Conservation (phyloP, 2,888 invertebrate species). For the Drosophila birchii region DNA sequence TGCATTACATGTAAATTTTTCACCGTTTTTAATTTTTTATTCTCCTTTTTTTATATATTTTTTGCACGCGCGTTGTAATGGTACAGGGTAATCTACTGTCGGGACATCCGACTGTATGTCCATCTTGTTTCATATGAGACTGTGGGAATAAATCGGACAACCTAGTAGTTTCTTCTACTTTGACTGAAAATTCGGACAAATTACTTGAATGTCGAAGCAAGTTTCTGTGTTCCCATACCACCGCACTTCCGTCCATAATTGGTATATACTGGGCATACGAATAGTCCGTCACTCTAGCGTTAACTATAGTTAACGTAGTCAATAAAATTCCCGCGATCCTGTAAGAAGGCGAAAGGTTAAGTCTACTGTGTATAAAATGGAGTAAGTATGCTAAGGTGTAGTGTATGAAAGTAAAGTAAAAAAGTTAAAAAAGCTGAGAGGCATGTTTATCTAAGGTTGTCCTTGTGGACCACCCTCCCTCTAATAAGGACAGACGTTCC, state of each 20-base stretch:
- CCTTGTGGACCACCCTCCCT: not conserved
- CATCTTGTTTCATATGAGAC: not conserved
- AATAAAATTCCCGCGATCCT: slow-evolving; percentile 1
- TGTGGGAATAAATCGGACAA: no score
- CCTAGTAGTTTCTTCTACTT: no score
- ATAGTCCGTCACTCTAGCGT: not conserved
- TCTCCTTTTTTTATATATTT: no score
- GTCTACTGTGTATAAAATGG: not conserved
- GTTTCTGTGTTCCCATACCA: not conserved
- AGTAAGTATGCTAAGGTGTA: not conserved
- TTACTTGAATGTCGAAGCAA: not conserved
- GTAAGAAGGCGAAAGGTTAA: not conserved
- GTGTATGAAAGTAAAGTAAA: no score
- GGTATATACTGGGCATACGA: not conserved
- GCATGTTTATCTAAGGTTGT: no score
- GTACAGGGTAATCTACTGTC: not conserved
- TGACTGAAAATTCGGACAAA: not conserved
- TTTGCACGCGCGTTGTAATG: no score
- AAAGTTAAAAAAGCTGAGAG: no score
- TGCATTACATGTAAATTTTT: no score
- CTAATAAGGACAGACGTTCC: no score
- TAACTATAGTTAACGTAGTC: not conserved
- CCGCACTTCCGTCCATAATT: not conserved
- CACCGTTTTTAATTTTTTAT: no score
- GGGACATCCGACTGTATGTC: not conserved